A percentile compares a stretch with the other conserved stretches of the same genome.
phyloP scores from a whole-genome alignment of 2,888 invertebrate species.

The Pseudococcus longispinus region DNA sequence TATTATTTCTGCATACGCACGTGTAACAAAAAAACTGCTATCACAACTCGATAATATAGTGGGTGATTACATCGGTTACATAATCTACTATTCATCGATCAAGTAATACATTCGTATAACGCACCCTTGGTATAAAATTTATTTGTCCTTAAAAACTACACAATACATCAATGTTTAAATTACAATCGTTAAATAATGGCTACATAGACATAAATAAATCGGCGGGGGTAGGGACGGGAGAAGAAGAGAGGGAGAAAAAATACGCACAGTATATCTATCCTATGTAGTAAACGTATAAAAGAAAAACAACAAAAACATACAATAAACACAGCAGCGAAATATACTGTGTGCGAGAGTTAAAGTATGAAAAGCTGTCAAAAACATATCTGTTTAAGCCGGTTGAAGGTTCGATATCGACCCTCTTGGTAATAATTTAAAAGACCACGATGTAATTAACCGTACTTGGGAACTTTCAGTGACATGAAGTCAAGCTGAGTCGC shows the following conservation, averaged over 20 bases:
- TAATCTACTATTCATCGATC: background rate
- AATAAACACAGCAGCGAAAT: slow-evolving; percentile 34
- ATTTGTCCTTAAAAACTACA: background rate
- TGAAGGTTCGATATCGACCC: slow-evolving; percentile 49
- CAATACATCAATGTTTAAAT: background rate
- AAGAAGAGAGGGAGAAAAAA: background rate
- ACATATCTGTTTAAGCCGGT: slow-evolving; percentile 47
- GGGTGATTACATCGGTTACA: background rate
- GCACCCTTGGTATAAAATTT: background rate
- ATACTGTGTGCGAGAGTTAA: slow-evolving; percentile 4
- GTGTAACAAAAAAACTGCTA: no score
- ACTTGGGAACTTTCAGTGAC: slow-evolving; percentile 50
- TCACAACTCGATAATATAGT: no score
- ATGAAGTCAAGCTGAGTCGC: slow-evolving; percentile 57
- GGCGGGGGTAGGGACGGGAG: no score
- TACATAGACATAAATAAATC: background rate
- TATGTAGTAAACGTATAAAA: background rate
- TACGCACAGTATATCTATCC: background rate
- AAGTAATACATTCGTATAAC: no score
- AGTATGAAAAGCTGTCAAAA: slow-evolving; percentile 56
- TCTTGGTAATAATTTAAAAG: slow-evolving; percentile 56
- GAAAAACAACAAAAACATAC: slow-evolving; percentile 32
- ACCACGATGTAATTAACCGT: slow-evolving; percentile 57
- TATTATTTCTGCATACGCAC: no score
- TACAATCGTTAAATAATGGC: slow-evolving; percentile 22